Evolutionary conservation across 2,113 vertebrate genomes (phyloP).

Genomic region (Ascaphus truei): DNA sequence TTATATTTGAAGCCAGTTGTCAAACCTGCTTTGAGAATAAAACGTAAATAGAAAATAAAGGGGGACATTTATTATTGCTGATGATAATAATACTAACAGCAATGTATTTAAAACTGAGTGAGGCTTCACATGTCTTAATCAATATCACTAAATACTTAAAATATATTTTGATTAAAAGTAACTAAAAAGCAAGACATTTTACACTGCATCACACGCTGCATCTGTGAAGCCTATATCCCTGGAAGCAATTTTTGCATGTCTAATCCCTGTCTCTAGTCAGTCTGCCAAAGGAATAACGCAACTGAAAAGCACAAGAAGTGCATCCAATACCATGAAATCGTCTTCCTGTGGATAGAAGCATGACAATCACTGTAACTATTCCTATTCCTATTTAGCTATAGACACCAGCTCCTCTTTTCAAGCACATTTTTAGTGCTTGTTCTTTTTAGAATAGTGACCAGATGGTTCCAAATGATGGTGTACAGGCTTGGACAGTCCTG

Average conservation of each 20-base stretch:
- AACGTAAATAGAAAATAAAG: background rate
- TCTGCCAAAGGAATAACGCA: background rate
- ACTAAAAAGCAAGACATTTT: background rate
- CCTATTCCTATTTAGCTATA: background rate
- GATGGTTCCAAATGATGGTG: background rate
- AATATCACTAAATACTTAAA: background rate
- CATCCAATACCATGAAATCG: constrained; percentile 23
- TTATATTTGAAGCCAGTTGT: constrained; percentile 2
- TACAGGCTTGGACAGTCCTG: background rate
- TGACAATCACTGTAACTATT: background rate
- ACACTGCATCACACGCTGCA: background rate
- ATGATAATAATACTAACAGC: background rate
- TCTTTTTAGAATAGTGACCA: too few species aligned
- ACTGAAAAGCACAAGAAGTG: constrained; percentile 12
- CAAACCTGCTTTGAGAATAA: constrained; percentile 4
- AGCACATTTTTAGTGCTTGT: too few species aligned
- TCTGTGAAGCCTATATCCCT: constrained; percentile 7
- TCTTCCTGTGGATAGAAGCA: constrained; percentile 14
- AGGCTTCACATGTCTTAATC: background rate
- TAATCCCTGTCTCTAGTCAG: constrained; percentile 8
- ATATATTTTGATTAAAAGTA: background rate
- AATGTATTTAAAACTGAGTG: background rate
- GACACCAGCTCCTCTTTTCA: background rate
- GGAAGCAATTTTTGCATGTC: constrained; percentile 12
- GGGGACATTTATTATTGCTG: constrained; percentile 1